A percentile compares a stretch with the other conserved stretches of the same genome.
phyloP scores from a whole-genome alignment of 2,113 vertebrate species.

The Corvus moneduloides region DNA sequence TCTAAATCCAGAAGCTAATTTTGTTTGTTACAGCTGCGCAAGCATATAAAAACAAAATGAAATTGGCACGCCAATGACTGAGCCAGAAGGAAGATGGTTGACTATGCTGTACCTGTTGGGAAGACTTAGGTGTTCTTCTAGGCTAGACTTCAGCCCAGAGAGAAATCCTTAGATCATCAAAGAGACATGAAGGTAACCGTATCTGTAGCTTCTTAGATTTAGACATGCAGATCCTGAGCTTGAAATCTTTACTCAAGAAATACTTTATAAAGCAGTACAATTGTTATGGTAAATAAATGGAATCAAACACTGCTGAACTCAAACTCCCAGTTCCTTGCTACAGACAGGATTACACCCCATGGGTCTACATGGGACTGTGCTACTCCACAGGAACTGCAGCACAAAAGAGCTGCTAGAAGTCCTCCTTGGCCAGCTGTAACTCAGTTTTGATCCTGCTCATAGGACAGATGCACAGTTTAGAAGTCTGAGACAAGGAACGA shows the following conservation, averaged over 20 bases:
- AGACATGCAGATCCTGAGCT: not conserved
- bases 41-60: slow-evolving; percentile 18
- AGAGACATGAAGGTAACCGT: not conserved
- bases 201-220: not conserved
- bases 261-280: not conserved
- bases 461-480: not conserved
- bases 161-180: not conserved
- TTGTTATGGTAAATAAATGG: not conserved
- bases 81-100: not conserved
- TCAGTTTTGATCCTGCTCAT: not conserved
- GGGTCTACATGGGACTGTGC: not conserved
- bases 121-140: slow-evolving; percentile 16
- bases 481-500: not conserved
- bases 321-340: not conserved
- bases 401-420: not conserved
- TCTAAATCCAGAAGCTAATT: not conserved
- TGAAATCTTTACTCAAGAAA: not conserved
- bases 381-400: not conserved
- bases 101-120: not conserved
- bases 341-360: not conserved
- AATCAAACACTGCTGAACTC: not conserved
- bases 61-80: slow-evolving; percentile 36
- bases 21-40: not conserved
- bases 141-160: not conserved
- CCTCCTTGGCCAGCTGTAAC: not conserved